Evolutionary conservation across 2,113 vertebrate genomes (phyloP), one percentile per base, ranked within the genome.

Genomic region (Saguinus midas): DNA sequence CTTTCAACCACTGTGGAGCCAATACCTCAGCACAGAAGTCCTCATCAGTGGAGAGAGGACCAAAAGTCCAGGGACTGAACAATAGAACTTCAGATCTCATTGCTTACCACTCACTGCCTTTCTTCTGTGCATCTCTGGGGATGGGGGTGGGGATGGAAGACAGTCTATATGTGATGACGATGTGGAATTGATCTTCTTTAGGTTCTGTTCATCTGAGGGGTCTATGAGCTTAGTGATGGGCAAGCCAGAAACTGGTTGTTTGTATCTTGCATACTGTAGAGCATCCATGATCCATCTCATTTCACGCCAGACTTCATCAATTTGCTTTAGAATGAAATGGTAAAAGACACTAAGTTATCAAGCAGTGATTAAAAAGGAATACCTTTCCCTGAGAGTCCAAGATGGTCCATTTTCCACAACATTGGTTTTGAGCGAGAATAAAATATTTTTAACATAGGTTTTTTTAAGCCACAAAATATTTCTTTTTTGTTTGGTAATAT

Each of bases 251-350:
- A 98, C 97, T 0, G 99, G 99, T 88, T 99, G 99, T 94, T 99
- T 99, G 98, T 99, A 99, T 88, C 99, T 99, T 14, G 99, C 99
- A 45, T 98, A 99, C 98, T 99, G 99, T 78, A 99, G 98, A 0
- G 99, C 99, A 93, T 99, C 99, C 16, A 99, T 99, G 88, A 99
- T 99, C 99, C 99, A 99, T 16, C 99, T 99, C 86, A 99, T 98
- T 97, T 99, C 99, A 5, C 99, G 99, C 98, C 99, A 99, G 96
- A 99, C 99, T 98, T 99, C 99, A 96, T 99, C 99, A 96, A 99
- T 99, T 98, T 99, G 99, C 99, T 99, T 97, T 87, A 89, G 55
- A 96, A 91, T 37, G 87, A 96, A 98, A 72, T 87, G 64, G 43
- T 94, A 85, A 90, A 92, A 94, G 79, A n/a, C 16, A 57, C 21